Evolutionary conservation across 2,888 invertebrate species (phyloP).

Genomic region (Xestia c-nigrum): DNA sequence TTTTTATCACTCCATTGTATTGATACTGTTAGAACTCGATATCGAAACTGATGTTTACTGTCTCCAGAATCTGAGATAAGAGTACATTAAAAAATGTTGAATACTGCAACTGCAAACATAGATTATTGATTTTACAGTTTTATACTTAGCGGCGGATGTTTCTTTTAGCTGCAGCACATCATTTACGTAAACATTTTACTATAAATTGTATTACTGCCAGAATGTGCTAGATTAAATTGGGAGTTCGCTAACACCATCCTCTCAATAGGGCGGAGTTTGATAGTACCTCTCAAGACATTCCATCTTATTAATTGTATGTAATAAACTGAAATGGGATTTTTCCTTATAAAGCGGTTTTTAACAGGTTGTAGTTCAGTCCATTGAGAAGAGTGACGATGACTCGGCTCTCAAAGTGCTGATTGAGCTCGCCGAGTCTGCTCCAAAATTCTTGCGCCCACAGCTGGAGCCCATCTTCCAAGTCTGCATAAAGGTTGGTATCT

Average conservation of each 20-base stretch:
- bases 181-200: slow-evolving; percentile 80
- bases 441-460: slow-evolving; percentile 97
- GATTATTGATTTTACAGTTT: background rate
- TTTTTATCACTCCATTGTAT: slow-evolving; percentile 65
- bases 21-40: slow-evolving; percentile 50
- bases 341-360: slow-evolving; percentile 13
- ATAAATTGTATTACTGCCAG: slow-evolving; percentile 84
- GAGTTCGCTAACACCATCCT: slow-evolving; percentile 88
- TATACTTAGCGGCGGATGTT: background rate
- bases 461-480: slow-evolving; percentile 94
- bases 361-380: slow-evolving; percentile 94
- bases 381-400: slow-evolving; percentile 96
- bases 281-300: slow-evolving; percentile 86
- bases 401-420: slow-evolving; percentile 97
- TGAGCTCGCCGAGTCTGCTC: slow-evolving; percentile 97
- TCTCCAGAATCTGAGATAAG: slow-evolving; percentile 19
- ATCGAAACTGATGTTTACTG: slow-evolving; percentile 12
- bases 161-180: slow-evolving; percentile 38
- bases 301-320: background rate
- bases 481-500: slow-evolving; percentile 71
- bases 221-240: slow-evolving; percentile 85
- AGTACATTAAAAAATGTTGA: background rate
- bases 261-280: slow-evolving; percentile 86
- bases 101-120: background rate
- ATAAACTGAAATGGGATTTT: background rate